Percentiles rank a stretch among this genome's conserved stretches.
phyloP scores from a whole-genome alignment of 2,797 vertebrate genomes.

The Mastacembelus armatus region DNA sequence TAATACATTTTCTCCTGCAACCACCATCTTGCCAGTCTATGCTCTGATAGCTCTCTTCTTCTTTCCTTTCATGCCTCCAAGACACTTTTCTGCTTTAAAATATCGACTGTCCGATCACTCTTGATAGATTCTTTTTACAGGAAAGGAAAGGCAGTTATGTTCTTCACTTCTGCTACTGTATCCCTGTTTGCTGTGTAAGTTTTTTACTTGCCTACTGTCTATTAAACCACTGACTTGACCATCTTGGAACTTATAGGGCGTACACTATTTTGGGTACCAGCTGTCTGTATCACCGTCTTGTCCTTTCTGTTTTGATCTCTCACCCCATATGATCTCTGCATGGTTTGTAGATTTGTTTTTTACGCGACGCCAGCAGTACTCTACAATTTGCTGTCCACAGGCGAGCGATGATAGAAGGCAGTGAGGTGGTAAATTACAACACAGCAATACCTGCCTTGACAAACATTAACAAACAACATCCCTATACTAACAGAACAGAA shows the following conservation, averaged over 20 bases:
- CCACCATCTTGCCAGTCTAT: conserved; percentile 67
- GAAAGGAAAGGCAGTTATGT: conserved; percentile 47
- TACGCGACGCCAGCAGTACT: conserved; percentile 42
- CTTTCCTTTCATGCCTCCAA: conserved; percentile 63
- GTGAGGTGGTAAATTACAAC: conserved; percentile 69
- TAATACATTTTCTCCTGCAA: conserved; percentile 74
- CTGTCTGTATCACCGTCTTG: conserved; percentile 29
- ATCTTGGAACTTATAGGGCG: conserved; percentile 19
- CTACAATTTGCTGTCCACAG: conserved; percentile 53
- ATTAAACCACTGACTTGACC: conserved; percentile 39
- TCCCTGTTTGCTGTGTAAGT: conserved; percentile 60
- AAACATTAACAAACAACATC: conserved; percentile 72
- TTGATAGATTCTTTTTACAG: conserved; percentile 31
- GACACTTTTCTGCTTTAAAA: conserved; percentile 45
- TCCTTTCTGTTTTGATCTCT: conserved; percentile 58
- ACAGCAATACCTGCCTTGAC: conserved; percentile 52
- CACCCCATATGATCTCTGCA: conserved; percentile 32
- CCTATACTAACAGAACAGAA: conserved; percentile 64
- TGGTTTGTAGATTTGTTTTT: conserved; percentile 50
- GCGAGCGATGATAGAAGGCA: conserved; percentile 54
- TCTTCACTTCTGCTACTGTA: conserved; percentile 46
- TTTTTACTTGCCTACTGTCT: conserved; percentile 51
- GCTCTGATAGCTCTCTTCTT: conserved; percentile 78
- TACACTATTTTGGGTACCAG: conserved; percentile 34
- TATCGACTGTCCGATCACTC: conserved; percentile 32